Evolutionary conservation across 2,797 vertebrate genomes (phyloP), one percentile per base, ranked within the genome.

Genomic region (Eupleurogrammus muticus): DNA sequence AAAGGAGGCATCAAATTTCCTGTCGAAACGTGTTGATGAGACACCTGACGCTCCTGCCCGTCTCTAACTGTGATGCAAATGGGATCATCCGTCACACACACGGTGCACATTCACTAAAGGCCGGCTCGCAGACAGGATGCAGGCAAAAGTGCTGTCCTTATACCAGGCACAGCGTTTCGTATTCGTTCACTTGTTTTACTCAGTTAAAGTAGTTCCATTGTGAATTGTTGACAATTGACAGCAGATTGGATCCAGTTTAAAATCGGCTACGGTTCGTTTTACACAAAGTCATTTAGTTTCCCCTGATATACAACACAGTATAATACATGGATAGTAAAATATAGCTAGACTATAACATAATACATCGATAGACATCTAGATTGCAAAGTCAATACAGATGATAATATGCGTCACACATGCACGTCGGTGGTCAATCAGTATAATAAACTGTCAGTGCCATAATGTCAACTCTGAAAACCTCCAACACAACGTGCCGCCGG

Each of bases 21-120:
- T 49, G 38, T 56, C 81, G 75, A 79, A 82, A 89, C 71, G 79
- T 85, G 87, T 77, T 85, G 90, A 91, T 88, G 90, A 90, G 84
- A 87, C 89, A 86, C 86, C 87, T 90, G 84, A 91, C 85, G 77
- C 81, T 81, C 50, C 47, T 9, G 36, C 68, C 68, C 76, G 69
- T 64, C 14, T 50, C 74, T 83, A 77, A 85, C 85, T 82, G 80
- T 78, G 87, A 87, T 87, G 63, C 90, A 81, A 75, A 84, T 85
- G 80, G 83, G 79, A 89, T 91, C 87, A 85, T 90, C 79, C 78
- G 84, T 86, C 79, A 80, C 72, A 49, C 80, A 58, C 72, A 49
- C 80, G 56, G 60, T 69, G 48, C 68, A 61, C 70, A 82, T 87
- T 81, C 68, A 78, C 70, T 77, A 67, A 75, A 61, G 66, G 77